These are phyloP conservation scores for Misgurnus anguillicaudatus DNA, from an alignment of 2,113 vertebrate species.

Conservation along the genomic window DNA sequence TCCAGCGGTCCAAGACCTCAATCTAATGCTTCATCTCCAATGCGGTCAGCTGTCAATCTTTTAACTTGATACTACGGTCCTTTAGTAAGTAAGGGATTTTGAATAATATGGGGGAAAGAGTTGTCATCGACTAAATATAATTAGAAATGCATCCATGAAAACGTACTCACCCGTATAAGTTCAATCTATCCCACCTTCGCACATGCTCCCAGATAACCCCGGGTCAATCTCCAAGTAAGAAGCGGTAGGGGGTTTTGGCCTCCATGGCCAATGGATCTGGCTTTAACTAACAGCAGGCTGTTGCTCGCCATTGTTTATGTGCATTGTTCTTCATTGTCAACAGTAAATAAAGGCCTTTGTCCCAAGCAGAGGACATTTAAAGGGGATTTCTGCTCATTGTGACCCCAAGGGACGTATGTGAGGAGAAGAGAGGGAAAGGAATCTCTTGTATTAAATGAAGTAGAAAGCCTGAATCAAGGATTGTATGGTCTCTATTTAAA, in stretches of 20 bases:
- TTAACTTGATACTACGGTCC: background rate
- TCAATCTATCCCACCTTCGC: background rate
- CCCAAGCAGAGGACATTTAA: constrained; percentile 26
- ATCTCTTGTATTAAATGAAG: constrained; percentile 22
- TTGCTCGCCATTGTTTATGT: constrained; percentile 47
- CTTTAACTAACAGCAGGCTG: constrained; percentile 44
- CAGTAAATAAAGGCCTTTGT: constrained; percentile 55
- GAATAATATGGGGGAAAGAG: constrained; percentile 8
- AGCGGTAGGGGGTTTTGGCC: constrained; percentile 9
- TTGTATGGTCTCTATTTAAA: constrained; percentile 35
- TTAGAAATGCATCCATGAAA: constrained; percentile 6
- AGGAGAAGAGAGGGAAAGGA: constrained; percentile 27
- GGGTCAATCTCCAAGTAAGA: background rate
- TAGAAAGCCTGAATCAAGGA: constrained; percentile 16
- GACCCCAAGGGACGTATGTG: constrained; percentile 41
- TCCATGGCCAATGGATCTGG: constrained; percentile 2
- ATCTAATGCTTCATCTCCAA: constrained; percentile 5
- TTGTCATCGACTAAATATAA: constrained; percentile 12
- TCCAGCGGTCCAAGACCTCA: constrained; percentile 18
- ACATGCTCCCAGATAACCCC: background rate
- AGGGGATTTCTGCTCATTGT: constrained; percentile 35
- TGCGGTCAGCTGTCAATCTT: constrained; percentile 34
- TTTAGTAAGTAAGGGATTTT: background rate
- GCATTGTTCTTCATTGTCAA: constrained; percentile 41
- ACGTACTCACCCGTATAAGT: background rate